Percentiles rank a stretch among this genome's conserved stretches.
These are phyloP conservation scores for Maniola jurtina DNA, from an alignment of 1,140 invertebrate species.

Conservation along the genomic window DNA sequence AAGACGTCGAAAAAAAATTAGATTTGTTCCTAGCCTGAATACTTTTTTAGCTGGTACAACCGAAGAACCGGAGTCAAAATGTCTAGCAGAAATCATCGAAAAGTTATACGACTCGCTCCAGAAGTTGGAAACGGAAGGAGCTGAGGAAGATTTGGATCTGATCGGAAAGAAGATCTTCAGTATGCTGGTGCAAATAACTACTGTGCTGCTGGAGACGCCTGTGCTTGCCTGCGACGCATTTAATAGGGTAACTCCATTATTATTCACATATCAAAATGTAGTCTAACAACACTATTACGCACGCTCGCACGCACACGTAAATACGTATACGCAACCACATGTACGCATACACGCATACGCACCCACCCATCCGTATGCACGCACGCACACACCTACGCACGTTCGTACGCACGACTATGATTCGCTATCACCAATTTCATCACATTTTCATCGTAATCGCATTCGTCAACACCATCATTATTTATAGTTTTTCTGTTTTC, in stretches of 20 bases:
- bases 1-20: background rate
- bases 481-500: background rate
- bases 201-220: constrained; percentile 40
- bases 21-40: background rate
- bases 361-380: too few species aligned
- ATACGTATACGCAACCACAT: too few species aligned
- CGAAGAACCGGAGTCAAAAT: constrained; percentile 37
- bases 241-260: constrained; percentile 35
- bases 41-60: constrained; percentile 34
- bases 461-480: too few species aligned
- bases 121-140: constrained; percentile 41
- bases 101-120: constrained; percentile 33
- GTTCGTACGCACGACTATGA: too few species aligned
- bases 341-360: too few species aligned
- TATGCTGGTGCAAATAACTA: constrained; percentile 36
- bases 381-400: too few species aligned
- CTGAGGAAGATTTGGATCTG: constrained; percentile 41
- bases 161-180: constrained; percentile 39
- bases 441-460: too few species aligned
- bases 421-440: too few species aligned
- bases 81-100: constrained; percentile 44
- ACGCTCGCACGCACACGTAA: too few species aligned
- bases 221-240: constrained; percentile 34
- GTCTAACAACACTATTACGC: too few species aligned
- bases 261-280: background rate